Evolutionary conservation across 2,888 invertebrate genomes (phyloP).

Genomic region (Lathronympha strigana): DNA sequence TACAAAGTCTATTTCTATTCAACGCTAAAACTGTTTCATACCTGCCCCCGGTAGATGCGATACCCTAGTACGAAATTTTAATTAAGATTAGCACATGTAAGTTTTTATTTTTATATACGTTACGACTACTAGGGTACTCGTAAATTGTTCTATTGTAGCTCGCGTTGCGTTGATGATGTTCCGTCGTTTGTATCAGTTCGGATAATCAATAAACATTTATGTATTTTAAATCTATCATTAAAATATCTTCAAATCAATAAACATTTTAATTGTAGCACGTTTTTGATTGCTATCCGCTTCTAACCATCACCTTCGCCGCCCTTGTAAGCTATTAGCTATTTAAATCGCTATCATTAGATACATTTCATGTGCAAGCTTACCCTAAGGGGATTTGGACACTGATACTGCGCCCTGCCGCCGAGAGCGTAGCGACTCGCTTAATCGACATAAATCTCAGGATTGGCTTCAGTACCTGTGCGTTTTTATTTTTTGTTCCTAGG

Average conservation of each 20-base stretch:
- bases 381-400: too few species aligned
- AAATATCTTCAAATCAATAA: too few species aligned
- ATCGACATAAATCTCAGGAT: too few species aligned
- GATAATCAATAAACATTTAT: constrained; percentile 79
- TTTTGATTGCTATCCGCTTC: constrained; percentile 79
- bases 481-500: too few species aligned
- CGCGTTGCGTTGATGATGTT: constrained; percentile 14
- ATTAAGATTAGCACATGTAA: constrained; percentile 59
- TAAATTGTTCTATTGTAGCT: constrained; percentile 22
- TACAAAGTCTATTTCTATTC: too few species aligned
- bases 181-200: constrained; percentile 71
- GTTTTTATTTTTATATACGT: constrained; percentile 80
- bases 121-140: constrained; percentile 58
- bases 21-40: not conserved
- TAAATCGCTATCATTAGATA: too few species aligned
- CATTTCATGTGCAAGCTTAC: too few species aligned
- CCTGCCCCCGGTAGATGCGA: constrained; percentile 10
- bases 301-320: constrained; percentile 58
- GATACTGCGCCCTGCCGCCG: too few species aligned
- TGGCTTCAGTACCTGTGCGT: too few species aligned
- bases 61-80: constrained; percentile 46
- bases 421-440: too few species aligned
- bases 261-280: constrained; percentile 75
- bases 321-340: not conserved
- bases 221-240: too few species aligned